Conservation (phyloP, 2,797 vertebrate species). For the Delichon dasypus region DNA sequence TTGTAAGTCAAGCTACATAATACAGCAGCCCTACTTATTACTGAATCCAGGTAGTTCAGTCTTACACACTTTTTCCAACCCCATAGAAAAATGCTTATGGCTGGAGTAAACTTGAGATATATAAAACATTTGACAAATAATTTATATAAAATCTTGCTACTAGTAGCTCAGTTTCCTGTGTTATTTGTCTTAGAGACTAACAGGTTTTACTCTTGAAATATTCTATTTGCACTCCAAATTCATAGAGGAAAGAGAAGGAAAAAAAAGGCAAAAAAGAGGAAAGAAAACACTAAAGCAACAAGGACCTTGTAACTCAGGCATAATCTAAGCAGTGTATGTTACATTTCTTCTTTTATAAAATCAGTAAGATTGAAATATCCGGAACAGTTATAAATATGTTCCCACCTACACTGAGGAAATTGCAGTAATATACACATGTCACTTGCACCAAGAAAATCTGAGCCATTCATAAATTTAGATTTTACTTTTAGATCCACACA, state of each 20-base stretch:
- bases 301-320: neutral
- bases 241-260: too few relatives aligned
- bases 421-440: neutral
- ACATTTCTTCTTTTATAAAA: neutral
- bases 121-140: neutral
- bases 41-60: neutral
- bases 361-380: neutral
- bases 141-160: neutral
- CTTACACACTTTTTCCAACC: neutral
- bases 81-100: neutral
- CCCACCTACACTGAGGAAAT: slow-evolving; percentile 6
- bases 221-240: neutral
- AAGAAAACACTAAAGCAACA: neutral
- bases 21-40: neutral
- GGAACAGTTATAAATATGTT: neutral
- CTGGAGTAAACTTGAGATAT: neutral
- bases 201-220: neutral
- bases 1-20: neutral
- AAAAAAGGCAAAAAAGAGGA: neutral
- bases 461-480: neutral
- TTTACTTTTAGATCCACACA: neutral
- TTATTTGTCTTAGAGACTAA: neutral
- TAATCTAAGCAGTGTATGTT: neutral
- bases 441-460: neutral
- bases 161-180: neutral